Evolutionary conservation across 2,888 invertebrate genomes (phyloP).

Genomic region (Microchrysa polita): DNA sequence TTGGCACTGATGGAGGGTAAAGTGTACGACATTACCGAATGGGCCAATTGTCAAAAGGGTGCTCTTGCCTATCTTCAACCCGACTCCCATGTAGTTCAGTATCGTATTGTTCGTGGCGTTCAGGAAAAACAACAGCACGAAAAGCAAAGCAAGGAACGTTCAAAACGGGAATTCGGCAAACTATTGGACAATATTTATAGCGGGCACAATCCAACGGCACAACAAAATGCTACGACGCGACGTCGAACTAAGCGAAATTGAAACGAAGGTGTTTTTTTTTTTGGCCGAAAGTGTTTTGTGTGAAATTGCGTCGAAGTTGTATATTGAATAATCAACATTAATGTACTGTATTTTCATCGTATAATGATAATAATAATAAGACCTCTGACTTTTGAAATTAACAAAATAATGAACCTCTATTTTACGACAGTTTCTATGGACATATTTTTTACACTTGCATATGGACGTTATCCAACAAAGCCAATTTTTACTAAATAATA

Average conservation of each 20-base stretch:
- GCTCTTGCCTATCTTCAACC: conserved; percentile 78
- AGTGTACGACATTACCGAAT: conserved; percentile 95
- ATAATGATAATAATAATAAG: conserved; percentile 41
- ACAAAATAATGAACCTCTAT: conserved; percentile 18
- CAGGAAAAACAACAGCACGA: conserved; percentile 62
- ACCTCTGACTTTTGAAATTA: background rate
- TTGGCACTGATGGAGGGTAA: conserved; percentile 96
- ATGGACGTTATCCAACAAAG: conserved; percentile 12
- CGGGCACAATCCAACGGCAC: conserved; percentile 61
- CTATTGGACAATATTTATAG: conserved; percentile 64
- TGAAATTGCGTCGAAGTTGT: background rate
- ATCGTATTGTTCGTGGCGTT: conserved; percentile 64
- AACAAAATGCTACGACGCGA: conserved; percentile 56
- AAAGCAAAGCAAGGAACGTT: conserved; percentile 53
- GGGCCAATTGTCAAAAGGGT: conserved; percentile 88
- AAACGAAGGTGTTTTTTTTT: background rate
- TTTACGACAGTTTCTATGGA: conserved; percentile 29
- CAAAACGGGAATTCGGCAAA: conserved; percentile 58
- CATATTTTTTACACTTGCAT: conserved; percentile 12
- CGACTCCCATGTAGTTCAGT: conserved; percentile 89
- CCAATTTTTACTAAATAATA: background rate
- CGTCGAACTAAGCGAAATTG: conserved; percentile 62
- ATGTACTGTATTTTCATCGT: conserved; percentile 26
- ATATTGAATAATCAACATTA: conserved; percentile 14
- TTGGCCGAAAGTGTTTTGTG: background rate